Conservation (phyloP, 2,113 vertebrate genomes). For the Semnornis frantzii region DNA sequence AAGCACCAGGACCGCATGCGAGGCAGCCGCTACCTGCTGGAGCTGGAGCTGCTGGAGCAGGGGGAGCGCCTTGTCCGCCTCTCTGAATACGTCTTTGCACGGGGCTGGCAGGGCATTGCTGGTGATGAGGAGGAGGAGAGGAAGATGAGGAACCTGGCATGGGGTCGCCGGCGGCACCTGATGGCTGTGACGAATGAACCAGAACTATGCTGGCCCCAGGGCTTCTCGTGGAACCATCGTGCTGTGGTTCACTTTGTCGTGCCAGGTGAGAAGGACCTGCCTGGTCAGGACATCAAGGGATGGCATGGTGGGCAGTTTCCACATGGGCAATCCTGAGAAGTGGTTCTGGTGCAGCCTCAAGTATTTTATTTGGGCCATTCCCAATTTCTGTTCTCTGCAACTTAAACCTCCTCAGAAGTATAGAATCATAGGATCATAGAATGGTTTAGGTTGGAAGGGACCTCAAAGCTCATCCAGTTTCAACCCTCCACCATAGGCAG, state of each 20-base stretch:
- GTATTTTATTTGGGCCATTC: neutral
- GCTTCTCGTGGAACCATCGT: slow-evolving; percentile 86
- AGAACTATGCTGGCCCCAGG: slow-evolving; percentile 87
- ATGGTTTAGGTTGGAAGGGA: no score
- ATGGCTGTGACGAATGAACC: neutral
- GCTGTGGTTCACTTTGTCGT: slow-evolving; percentile 89
- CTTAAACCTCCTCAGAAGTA: neutral
- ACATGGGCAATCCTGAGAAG: neutral
- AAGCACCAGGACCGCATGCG: slow-evolving; percentile 81
- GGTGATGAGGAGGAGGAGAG: slow-evolving; percentile 37
- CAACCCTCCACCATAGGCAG: no score
- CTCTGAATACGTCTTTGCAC: slow-evolving; percentile 84
- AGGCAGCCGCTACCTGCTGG: slow-evolving; percentile 90
- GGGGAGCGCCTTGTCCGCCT: slow-evolving; percentile 75
- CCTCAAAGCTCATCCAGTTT: no score
- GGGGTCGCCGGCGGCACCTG: slow-evolving; percentile 30
- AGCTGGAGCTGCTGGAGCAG: slow-evolving; percentile 84
- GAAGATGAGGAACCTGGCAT: slow-evolving; percentile 69
- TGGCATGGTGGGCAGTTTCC: accelerated
- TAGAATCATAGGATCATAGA: no score
- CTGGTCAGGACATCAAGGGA: accelerated
- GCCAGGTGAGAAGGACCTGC: slow-evolving; percentile 79
- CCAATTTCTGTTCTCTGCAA: neutral
- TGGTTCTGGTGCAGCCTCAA: neutral
- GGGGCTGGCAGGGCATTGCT: slow-evolving; percentile 41